Conservation (phyloP, 2,888 invertebrate genomes). For the Tachina lurida region DNA sequence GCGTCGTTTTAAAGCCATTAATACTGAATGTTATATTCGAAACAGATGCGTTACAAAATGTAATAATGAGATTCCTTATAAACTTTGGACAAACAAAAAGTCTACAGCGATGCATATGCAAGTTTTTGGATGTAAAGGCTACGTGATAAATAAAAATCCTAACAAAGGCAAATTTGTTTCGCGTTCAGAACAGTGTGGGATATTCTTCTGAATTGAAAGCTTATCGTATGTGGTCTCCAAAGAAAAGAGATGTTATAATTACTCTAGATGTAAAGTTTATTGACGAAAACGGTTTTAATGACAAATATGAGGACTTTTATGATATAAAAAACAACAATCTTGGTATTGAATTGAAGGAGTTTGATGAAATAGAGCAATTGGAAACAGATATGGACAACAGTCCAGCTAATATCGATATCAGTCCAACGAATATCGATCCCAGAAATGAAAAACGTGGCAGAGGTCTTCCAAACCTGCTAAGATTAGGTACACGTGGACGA, state of each 20-base stretch:
- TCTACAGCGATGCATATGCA: constrained; percentile 55
- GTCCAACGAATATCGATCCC: neutral
- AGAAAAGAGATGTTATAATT: constrained; percentile 51
- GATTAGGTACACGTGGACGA: no score
- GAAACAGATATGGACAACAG: neutral
- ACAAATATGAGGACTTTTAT: no score
- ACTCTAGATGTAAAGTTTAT: constrained; percentile 69
- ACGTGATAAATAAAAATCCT: constrained; percentile 63
- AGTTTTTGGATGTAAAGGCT: constrained; percentile 62
- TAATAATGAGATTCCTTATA: constrained; percentile 27
- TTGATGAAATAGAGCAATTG: neutral
- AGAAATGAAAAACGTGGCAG: no score
- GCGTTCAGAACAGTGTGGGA: no score
- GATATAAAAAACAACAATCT: constrained; percentile 39
- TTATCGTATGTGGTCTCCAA: constrained; percentile 50
- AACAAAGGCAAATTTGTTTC: constrained; percentile 4
- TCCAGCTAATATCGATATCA: no score
- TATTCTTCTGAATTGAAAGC: no score
- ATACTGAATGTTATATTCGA: constrained; percentile 56
- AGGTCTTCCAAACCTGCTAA: no score
- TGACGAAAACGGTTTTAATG: constrained; percentile 56
- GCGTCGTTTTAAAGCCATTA: constrained; percentile 1
- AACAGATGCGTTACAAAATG: constrained; percentile 63
- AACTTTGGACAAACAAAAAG: constrained; percentile 52
- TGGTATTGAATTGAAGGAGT: constrained; percentile 31